Conservation (phyloP, 2,113 vertebrate species). For the Notarius quadriscutis region DNA sequence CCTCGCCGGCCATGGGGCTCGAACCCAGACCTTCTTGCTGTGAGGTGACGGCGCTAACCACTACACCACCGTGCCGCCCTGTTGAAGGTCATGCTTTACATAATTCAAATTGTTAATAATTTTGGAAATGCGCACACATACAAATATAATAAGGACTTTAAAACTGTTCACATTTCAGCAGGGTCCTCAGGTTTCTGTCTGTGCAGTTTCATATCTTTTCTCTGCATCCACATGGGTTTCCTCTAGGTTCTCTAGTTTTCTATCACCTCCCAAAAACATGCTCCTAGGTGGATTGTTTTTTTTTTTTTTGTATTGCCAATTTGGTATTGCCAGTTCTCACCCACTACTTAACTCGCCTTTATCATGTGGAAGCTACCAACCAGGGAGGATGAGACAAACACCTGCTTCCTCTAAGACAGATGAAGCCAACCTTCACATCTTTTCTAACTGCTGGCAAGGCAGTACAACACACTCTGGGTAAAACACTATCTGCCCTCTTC, state of each 20-base stretch:
- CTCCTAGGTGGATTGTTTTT: neutral
- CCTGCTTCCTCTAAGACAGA: neutral
- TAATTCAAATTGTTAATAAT: neutral
- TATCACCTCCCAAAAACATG: neutral
- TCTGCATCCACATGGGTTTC: neutral
- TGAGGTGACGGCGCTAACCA: too few relatives aligned
- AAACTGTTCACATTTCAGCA: neutral
- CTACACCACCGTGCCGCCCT: too few relatives aligned
- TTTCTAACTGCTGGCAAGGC: neutral
- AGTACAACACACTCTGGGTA: neutral
- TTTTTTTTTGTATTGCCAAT: neutral
- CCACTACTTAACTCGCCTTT: neutral
- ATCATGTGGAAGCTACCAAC: neutral
- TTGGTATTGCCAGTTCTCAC: neutral
- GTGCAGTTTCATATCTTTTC: neutral
- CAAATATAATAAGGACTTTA: neutral
- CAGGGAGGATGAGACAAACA: neutral
- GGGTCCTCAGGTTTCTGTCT: neutral
- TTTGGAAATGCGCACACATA: neutral
- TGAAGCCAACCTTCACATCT: neutral
- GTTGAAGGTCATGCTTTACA: neutral
- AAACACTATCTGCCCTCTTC: neutral
- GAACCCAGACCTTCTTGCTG: too few relatives aligned
- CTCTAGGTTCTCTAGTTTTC: neutral
- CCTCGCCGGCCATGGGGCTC: too few relatives aligned